phyloP scores from a whole-genome alignment of 2,113 vertebrate species.

The Lathamus discolor region DNA sequence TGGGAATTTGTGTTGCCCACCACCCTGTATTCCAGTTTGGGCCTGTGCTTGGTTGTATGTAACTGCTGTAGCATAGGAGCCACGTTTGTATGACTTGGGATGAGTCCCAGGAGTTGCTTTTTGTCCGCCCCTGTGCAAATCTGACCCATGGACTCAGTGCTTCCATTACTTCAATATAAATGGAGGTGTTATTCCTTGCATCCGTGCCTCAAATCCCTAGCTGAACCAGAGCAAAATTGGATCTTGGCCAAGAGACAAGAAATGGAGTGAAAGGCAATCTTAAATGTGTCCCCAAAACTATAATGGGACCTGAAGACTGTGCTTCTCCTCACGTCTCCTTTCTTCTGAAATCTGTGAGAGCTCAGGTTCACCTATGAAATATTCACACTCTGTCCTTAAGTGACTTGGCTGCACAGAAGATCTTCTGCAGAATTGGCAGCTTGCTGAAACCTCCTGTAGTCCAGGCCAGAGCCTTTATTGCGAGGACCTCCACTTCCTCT shows the following conservation, averaged over 20 bases:
- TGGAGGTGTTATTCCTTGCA: neutral
- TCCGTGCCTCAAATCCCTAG: neutral
- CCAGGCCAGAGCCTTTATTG: neutral
- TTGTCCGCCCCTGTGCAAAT: neutral
- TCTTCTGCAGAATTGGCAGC: conserved; percentile 10
- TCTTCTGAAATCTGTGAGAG: neutral
- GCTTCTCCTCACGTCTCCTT: neutral
- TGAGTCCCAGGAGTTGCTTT: neutral
- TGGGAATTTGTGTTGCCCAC: neutral
- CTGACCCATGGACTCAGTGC: neutral
- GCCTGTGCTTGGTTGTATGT: neutral
- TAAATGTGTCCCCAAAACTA: neutral
- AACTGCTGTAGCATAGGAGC: neutral
- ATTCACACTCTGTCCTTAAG: conserved; percentile 45
- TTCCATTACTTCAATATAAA: neutral
- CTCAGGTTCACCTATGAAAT: conserved; percentile 48
- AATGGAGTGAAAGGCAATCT: neutral
- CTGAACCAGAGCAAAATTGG: neutral
- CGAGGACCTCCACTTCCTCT: neutral
- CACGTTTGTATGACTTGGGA: fast-evolving
- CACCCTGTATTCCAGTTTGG: neutral
- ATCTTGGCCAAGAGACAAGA: neutral
- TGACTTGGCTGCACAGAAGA: conserved; percentile 15
- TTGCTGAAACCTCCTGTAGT: neutral
- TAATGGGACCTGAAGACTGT: neutral